phyloP scores from a whole-genome alignment of 2,113 vertebrate genomes.

The Aptenodytes forsteri region DNA sequence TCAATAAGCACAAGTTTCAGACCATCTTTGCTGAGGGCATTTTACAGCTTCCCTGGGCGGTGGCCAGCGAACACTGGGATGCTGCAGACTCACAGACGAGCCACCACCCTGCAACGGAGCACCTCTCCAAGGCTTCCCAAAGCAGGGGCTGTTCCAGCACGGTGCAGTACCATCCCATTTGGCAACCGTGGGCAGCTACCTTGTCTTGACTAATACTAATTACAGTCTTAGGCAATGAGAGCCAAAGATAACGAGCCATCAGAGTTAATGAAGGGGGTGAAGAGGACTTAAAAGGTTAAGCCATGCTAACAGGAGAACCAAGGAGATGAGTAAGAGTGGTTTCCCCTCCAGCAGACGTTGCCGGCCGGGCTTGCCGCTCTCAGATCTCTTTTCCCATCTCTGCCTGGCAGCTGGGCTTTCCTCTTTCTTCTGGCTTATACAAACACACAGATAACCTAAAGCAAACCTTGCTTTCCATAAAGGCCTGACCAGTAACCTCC shows the following conservation, averaged over 20 bases:
- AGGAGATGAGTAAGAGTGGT: neutral
- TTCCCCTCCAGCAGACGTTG: neutral
- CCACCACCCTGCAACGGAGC: accelerated
- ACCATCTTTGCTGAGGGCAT: neutral
- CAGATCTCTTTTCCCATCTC: neutral
- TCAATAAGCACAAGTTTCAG: neutral
- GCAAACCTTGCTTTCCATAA: neutral
- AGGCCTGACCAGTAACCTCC: neutral
- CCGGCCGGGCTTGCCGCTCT: accelerated
- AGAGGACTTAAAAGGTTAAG: neutral
- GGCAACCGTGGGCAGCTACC: neutral
- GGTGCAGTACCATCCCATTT: neutral
- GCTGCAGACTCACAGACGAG: accelerated
- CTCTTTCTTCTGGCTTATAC: neutral
- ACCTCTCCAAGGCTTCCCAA: neutral
- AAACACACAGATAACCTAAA: neutral
- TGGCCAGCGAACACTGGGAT: neutral
- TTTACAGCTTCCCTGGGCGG: neutral
- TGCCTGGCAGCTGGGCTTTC: neutral
- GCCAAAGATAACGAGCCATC: neutral
- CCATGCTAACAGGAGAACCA: neutral
- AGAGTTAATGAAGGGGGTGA: neutral
- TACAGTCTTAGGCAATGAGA: neutral
- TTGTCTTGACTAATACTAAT: neutral
- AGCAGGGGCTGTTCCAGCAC: neutral